Conservation (phyloP, 2,797 vertebrate species). For the Neosalanx taihuensis region DNA sequence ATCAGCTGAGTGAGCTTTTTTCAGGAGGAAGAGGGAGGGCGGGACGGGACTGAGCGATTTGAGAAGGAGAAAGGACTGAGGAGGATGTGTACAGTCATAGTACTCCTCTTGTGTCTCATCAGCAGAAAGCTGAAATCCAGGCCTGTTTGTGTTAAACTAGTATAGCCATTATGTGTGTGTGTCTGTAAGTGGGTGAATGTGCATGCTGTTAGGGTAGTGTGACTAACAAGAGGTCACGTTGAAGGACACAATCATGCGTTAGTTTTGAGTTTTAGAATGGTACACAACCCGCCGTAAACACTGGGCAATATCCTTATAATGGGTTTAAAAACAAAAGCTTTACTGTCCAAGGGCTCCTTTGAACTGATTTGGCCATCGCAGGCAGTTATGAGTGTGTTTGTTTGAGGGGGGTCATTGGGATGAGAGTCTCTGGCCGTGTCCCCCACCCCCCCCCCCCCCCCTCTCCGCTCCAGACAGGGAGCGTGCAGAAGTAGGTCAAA, state of each 20-base stretch:
- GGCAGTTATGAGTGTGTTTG: neutral
- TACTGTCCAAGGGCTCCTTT: constrained; percentile 47
- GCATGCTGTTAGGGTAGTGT: constrained; percentile 9
- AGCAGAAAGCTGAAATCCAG: constrained; percentile 56
- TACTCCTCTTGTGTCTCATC: constrained; percentile 49
- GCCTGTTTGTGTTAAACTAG: constrained; percentile 29
- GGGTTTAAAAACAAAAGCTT: constrained; percentile 49
- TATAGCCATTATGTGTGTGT: constrained; percentile 12
- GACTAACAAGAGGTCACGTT: too few relatives aligned
- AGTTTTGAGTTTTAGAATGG: constrained; percentile 32
- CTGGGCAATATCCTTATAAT: constrained; percentile 34
- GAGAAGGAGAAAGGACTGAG: neutral
- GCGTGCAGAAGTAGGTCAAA: constrained; percentile 67
- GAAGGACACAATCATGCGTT: constrained; percentile 31
- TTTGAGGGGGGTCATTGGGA: neutral
- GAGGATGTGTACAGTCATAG: neutral
- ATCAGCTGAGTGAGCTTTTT: constrained; percentile 61
- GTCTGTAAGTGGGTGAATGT: constrained; percentile 13
- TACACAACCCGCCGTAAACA: too few relatives aligned
- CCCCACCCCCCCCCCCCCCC: neutral
- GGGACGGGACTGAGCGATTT: constrained; percentile 27
- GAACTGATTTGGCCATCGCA: too few relatives aligned
- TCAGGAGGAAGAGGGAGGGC: constrained; percentile 38
- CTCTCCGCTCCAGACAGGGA: constrained; percentile 32
- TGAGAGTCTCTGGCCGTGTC: neutral